Base-by-base conservation (phyloP, 2,888 invertebrate species). In the Spisula solida region DNA sequence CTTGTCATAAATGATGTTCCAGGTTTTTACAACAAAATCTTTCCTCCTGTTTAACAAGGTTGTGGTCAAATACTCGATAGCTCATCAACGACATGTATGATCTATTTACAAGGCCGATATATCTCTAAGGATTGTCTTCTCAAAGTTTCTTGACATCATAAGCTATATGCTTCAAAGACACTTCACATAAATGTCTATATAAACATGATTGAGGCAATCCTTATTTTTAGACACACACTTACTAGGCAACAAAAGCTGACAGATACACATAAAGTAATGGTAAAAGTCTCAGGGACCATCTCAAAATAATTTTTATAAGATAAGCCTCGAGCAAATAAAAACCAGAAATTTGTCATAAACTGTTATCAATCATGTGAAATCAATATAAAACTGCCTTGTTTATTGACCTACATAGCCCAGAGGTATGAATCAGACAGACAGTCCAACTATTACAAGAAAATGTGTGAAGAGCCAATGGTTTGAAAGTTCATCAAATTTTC, bases 81-180 rank as follows among this genome's bases (percentile, higher is more conserved):
- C 82, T 87, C 48, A 82, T 31, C 81, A 81, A 82, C 78, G 82
- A 82, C 82, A 82, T 82, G 70, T 47, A 66, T 66, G 60, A 25
- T 25, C 60, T 25, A n/a, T 60, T 60, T 60, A 60, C n/a, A n/a
- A 60, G 60, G 60, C n/a, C 2, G n/a, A n/a, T 20, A 14, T n/a
- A 60, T 25, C 60, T 66, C 60, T 25, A 25, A 25, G 60, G 60
- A 66, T 25, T 14, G 29, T 20, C 41, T 78, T 20, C 41, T 78
- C 34, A 20, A 8, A 78, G 34, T 16, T 51, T 51, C 14, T 51
- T 51, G 51, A 51, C 12, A 51, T 16, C 51, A 51, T 16, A 51
- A 12, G 16, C 12, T 51, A 51, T 51, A 51, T 5, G 16, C 16
- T 1, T 8, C 51, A 12, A 51, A 16, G 6, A 51, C 14, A 47